Evolutionary conservation across 2,888 invertebrate genomes (phyloP), one percentile per base, ranked within the genome.

Genomic region (Stenotaenia linearis): DNA sequence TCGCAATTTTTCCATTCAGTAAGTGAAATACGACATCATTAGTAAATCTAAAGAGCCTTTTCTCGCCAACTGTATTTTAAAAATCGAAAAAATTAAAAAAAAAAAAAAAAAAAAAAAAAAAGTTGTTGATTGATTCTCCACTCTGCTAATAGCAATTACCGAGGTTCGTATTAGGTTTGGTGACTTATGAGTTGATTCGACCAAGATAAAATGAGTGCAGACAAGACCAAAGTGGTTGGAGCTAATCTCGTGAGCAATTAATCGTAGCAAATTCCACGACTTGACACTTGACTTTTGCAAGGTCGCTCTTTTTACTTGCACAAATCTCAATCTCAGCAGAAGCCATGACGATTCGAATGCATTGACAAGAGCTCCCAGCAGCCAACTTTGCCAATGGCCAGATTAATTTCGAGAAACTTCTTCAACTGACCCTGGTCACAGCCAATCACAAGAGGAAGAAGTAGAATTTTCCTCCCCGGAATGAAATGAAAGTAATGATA

Each of bases 401-500:
- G 28, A 69, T 69, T 69, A 69, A 69, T 69, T 28, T 69, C 25
- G 69, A 23, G n/a, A n/a, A 69, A 25, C 25, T 69, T n/a, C 50
- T 18, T 28, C 25, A 69, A 28, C 28, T 69, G 69, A 69, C 69
- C 69, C 69, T 56, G 69, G 69, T 69, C 69, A 69, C 9, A 69
- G 69, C 28, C 69, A 69, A 69, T 69, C 69, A 28, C 6, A 45
- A n/a, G 32, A 32, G 12, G 69, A 69, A 12, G 15, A 9, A 3
- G 25, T 15, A 4, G 10, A 69, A 69, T 69, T 69, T 28, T 69
- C 25, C 69, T 15, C 5, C 25, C 25, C 69, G 25, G 25, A 69
- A 69, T 69, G 69, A 69, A 69, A 69, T 69, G 69, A 69, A 69
- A 25, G 28, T 28, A 69, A 69, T 69, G 69, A n/a, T 69, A 50